Base-by-base conservation (phyloP, 2,888 invertebrate species). In the Flexamia atlantica region DNA sequence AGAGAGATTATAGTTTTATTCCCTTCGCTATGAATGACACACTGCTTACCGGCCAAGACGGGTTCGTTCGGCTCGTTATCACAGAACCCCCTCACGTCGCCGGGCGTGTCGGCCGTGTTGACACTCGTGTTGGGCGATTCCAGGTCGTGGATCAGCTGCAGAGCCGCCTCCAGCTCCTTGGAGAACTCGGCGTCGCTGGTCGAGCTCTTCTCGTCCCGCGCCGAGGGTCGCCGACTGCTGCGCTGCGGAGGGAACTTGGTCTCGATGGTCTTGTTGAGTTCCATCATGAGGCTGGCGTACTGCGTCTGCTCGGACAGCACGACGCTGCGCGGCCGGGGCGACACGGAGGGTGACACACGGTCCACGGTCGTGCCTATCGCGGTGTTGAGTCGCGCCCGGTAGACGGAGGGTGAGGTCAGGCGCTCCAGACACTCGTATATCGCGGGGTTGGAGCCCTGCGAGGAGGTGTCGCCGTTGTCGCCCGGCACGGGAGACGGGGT, bases 231-330 rank as follows among this genome's bases (percentile, higher is more conserved):
- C 76, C 84, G 72, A 36, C 84, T 84, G 76, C 68, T 46, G n/a
- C 46, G 74, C n/a, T 68, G 81, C 50, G 82, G 40, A 53, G 83
- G 80, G 32, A 83, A 84, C 74, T 84, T 84, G 32, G 84, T 57
- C 57, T 89, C 89, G 76, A 91, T 90, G 14, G 91, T 90, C 82
- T 89, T 90, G 84, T 91, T 91, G 53, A 91, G 88, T 87, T 92
- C 91, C 84, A 90, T 90, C 90, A 91, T 90, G 40, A 91, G 87
- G 28, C 91, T 91, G 5, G 91, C 91, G 86, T 91, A 91, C 86
- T 91, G 91, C 28, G 91, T 90, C 85, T 90, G 90, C 84, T 91
- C 91, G 7, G 81, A 82, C 14, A 82, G 53, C 30, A 81, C 84
- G 1, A 57, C 76, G 53, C 88, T 87, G 23, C 89, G 89, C 42